A percentile compares a stretch with the other conserved stretches of the same genome.
Conservation (phyloP, 2,113 vertebrate species). For the Raja brachyura region DNA sequence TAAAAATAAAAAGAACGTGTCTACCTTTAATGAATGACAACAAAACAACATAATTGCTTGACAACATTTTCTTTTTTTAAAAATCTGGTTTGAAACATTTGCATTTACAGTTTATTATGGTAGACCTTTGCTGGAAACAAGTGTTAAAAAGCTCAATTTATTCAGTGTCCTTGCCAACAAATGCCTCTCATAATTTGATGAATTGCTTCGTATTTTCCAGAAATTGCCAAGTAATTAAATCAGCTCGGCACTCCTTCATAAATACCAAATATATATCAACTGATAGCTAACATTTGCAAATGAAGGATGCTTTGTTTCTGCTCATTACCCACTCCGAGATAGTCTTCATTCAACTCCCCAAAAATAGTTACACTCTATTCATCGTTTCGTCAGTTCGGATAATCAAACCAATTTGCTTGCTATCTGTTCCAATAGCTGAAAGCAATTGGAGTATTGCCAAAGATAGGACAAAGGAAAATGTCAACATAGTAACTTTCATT, state of each 20-base stretch:
- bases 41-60: not conserved
- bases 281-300: not conserved
- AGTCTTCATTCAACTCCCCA: not conserved
- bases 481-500: too few species aligned
- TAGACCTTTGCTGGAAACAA: not conserved
- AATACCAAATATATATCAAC: not conserved
- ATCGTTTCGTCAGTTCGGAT: not conserved
- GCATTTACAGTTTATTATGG: not conserved
- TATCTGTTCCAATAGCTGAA: not conserved
- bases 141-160: not conserved
- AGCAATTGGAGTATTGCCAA: not conserved
- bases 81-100: not conserved
- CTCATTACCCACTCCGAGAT: not conserved
- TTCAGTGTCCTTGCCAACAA: not conserved
- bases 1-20: not conserved
- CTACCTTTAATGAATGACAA: not conserved
- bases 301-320: not conserved
- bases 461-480: not conserved
- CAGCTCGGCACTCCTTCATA: not conserved
- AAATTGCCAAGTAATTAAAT: constrained; percentile 2
- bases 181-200: not conserved
- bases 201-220: constrained; percentile 9
- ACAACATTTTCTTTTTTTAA: not conserved
- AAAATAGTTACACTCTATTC: not conserved
- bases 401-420: not conserved